Evolutionary conservation across 1,140 invertebrate species (phyloP), one percentile per base, ranked within the genome.

Genomic region (Drosophila athabasca): DNA sequence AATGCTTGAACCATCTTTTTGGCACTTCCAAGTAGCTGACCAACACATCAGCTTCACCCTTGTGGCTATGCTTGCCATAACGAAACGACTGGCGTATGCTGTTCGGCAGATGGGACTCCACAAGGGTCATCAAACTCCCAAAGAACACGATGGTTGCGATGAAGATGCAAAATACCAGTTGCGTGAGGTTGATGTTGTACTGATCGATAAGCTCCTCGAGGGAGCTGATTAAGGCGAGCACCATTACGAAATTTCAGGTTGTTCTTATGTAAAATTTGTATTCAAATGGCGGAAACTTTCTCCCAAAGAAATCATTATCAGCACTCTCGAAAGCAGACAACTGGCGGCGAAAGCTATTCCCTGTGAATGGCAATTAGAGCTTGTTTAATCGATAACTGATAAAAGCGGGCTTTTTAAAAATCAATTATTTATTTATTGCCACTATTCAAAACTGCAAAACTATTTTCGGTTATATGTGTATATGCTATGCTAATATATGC

Each of bases 1-100:
- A 96, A 92, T 97, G 96, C 79, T 91, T 93, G 77, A 96, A 96
- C 92, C 94, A 95, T 59, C 94, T 93, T 91, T 96, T 96, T 0
- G 95, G 95, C 49, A 96, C 92, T 92, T 96, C 94, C 31, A 94
- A 72, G 55, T 91, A 80, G 45, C 91, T 91, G 9, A 95, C 71
- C 43, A 94, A 76, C 19, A 92, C 89, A 39, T 94, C 92, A 11
- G 91, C 90, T 53, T 92, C 77, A 0, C 92, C 92, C 72, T 93
- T 93, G 67, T 93, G 93, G 1, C 93, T 92, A 85, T 94, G 95
- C 91, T 95, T 95, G 11, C 96, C 96, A 84, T 95, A 96, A 17
- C 94, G 92, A 87, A 94, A 95, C 0, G 92, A 92, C 83, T 94
- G 94, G 6, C 92, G 93, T 3, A 96, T 91, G 66, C 94, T 93